Percentiles rank a stretch among this genome's conserved stretches.
Evolutionary conservation across 2,797 vertebrate species (phyloP).

Genomic region (Enteromius treurensis): DNA sequence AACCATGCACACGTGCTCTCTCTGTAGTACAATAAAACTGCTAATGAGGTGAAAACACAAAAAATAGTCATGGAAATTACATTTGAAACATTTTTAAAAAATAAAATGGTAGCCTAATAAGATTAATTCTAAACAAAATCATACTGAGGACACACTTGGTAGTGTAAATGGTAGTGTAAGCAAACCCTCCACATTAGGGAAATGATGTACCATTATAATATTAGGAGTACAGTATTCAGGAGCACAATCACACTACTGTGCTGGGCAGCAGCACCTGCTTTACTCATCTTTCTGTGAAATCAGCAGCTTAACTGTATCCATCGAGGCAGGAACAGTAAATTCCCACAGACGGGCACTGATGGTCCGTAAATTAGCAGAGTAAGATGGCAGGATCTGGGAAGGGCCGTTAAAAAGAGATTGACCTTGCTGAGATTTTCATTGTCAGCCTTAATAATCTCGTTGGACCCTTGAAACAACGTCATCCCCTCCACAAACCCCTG

Average conservation of each 20-base stretch:
- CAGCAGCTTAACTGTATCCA: constrained; percentile 18
- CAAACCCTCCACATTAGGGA: background rate
- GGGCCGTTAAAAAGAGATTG: constrained; percentile 46
- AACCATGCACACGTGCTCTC: background rate
- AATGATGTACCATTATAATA: background rate
- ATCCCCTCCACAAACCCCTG: constrained; percentile 23
- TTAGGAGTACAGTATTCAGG: background rate
- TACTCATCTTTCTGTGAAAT: constrained; percentile 40
- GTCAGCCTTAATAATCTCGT: constrained; percentile 46
- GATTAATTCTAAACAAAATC: background rate
- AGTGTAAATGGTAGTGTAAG: background rate
- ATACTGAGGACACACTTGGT: background rate
- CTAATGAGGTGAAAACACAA: background rate
- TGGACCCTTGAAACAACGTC: constrained; percentile 41
- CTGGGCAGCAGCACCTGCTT: constrained; percentile 15
- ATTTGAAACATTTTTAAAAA: background rate
- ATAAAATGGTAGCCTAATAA: background rate
- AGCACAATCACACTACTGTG: background rate
- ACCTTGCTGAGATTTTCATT: constrained; percentile 44
- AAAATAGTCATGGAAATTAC: background rate
- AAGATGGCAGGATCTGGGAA: constrained; percentile 40
- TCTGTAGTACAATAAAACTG: background rate
- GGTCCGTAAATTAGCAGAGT: constrained; percentile 37
- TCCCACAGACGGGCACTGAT: constrained; percentile 28
- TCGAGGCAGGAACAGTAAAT: constrained; percentile 46